Base-by-base conservation (phyloP, 2,797 vertebrate genomes). In the Knipowitschia caucasica region DNA sequence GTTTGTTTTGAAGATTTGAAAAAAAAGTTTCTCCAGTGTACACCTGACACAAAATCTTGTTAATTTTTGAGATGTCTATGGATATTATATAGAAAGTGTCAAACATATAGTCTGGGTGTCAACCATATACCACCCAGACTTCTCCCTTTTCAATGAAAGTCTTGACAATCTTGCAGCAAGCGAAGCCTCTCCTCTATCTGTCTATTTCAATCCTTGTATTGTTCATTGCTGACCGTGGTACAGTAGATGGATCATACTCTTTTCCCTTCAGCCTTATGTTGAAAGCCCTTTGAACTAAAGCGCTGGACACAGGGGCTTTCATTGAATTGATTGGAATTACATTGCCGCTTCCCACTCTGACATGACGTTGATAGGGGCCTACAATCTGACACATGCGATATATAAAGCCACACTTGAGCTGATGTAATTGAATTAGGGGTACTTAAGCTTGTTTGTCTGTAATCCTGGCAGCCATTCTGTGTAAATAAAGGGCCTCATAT, bases 401-500 rank as follows among this genome's bases (percentile, higher is more conserved):
- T 53, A 3, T 18, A 27, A 25, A 31, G 27, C 8, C 46, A 31
- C 55, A 50, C 24, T 35, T 40, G 35, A 67, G 61, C 15, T 42
- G 36, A 5, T 29, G 36, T 59, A 61, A 68, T 66, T 55, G 30
- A 66, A 74, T 69, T 43, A 60, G 14, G n/a, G 17, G 46, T 57
- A 33, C 35, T 44, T 45, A 71, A 51, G 57, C 34, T 42, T 50
- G 6, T 24, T 39, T 25, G 38, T 4, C 10, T 36, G 51, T 56
- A 54, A 50, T 56, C 38, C n/a, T 26, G 27, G 11, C 53, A 51
- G 46, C 43, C 46, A 17, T 29, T 67, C 35, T 64, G 35, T 52
- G 31, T 27, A 56, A 61, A 62, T 15, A 51, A 52, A 44, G 27
- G 27, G 27, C 30, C 57, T 71, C 3, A 23, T 25, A 68, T 59